Evolutionary conservation across 2,113 vertebrate species (phyloP).

Genomic region (Apus apus): DNA sequence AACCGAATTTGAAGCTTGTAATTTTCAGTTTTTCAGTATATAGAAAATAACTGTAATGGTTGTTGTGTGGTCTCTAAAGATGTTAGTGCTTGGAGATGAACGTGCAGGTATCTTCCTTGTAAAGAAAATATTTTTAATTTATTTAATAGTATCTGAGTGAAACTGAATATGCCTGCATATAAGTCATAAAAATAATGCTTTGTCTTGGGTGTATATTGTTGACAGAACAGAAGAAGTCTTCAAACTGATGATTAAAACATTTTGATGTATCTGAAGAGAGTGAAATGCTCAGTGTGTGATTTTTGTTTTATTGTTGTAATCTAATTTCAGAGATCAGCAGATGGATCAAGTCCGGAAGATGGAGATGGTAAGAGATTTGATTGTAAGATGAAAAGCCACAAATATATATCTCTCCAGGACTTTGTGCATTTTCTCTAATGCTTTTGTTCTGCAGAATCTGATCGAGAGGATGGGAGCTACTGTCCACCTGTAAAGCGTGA

Average conservation of each 20-base stretch:
- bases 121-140: neutral
- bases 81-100: neutral
- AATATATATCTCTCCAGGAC: neutral
- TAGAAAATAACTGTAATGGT: neutral
- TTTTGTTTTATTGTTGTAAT: neutral
- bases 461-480: conserved; percentile 92
- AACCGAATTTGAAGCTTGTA: neutral
- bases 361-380: conserved; percentile 86
- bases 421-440: neutral
- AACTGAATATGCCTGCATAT: neutral
- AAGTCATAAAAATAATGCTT: neutral
- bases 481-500: conserved; percentile 95
- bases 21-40: neutral
- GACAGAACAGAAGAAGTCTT: neutral
- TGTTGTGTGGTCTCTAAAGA: neutral
- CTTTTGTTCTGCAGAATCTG: conserved; percentile 83
- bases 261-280: neutral
- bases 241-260: neutral
- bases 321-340: conserved; percentile 90
- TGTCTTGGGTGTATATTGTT: neutral
- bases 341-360: conserved; percentile 93
- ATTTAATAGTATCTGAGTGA: neutral
- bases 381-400: neutral
- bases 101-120: neutral
- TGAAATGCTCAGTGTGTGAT: neutral